A percentile compares a stretch with the other conserved stretches of the same genome.
These are phyloP conservation scores for Biston stratarius DNA, from an alignment of 2,888 invertebrate species.

Conservation along the genomic window DNA sequence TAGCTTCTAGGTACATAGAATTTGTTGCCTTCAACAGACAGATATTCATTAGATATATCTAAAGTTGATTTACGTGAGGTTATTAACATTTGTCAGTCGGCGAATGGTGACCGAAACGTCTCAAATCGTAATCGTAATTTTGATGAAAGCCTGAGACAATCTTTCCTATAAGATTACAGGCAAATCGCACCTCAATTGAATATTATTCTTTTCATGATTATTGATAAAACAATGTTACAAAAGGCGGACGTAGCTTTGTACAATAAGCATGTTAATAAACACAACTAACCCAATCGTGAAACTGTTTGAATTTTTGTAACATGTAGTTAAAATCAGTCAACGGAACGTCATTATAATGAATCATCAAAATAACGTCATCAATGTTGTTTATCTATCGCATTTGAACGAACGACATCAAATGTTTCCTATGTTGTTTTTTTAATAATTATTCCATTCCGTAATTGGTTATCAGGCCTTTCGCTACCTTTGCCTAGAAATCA, in stretches of 20 bases:
- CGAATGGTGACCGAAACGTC: background rate
- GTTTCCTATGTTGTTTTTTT: background rate
- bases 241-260: background rate
- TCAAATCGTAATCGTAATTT: background rate
- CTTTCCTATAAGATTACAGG: background rate
- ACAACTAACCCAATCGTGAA: background rate
- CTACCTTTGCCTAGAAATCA: background rate
- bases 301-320: background rate
- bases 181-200: background rate
- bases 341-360: background rate
- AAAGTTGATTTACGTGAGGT: background rate
- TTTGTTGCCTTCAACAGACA: background rate
- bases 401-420: background rate
- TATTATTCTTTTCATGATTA: background rate
- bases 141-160: constrained; percentile 1
- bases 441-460: background rate
- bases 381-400: background rate
- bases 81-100: background rate
- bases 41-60: background rate
- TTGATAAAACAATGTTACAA: constrained; percentile 3
- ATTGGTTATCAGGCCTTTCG: background rate
- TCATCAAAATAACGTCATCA: constrained; percentile 1
- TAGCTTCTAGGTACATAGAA: too few species aligned
- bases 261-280: constrained; percentile 1
- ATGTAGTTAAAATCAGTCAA: background rate